A percentile compares a stretch with the other conserved stretches of the same genome.
These are phyloP conservation scores for Sepiola atlantica DNA, from an alignment of 2,888 invertebrate genomes.

Conservation along the genomic window DNA sequence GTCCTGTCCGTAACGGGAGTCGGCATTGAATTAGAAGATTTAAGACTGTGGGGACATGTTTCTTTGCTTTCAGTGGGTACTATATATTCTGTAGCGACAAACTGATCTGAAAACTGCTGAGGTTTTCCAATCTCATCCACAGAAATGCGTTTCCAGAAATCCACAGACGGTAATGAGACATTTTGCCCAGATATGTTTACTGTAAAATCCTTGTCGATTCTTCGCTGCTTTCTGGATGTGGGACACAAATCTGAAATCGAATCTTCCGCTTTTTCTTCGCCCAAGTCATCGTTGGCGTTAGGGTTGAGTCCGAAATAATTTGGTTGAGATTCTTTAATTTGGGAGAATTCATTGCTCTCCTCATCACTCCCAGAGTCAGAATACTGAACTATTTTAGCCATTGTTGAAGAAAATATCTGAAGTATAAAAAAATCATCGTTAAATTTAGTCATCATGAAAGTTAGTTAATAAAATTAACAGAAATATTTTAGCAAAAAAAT, in stretches of 20 bases:
- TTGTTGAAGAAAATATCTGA: background rate
- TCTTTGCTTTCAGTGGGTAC: background rate
- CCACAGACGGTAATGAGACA: constrained; percentile 16
- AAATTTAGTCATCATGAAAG: too few relatives aligned
- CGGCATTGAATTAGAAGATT: background rate
- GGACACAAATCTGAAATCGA: background rate
- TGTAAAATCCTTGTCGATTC: background rate
- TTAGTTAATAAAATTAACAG: too few relatives aligned
- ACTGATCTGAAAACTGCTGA: background rate
- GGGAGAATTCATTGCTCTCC: background rate
- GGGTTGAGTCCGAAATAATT: background rate
- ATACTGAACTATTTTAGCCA: constrained; percentile 1
- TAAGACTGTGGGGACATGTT: background rate
- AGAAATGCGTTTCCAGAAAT: constrained; percentile 37
- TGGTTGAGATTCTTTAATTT: background rate
- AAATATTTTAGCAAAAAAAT: too few relatives aligned
- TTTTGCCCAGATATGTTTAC: background rate
- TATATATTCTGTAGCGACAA: background rate
- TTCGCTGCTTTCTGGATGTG: background rate
- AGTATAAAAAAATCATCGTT: background rate
- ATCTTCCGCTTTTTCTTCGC: background rate
- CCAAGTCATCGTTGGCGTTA: background rate
- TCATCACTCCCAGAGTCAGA: background rate
- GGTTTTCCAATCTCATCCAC: background rate
- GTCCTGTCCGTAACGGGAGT: background rate